These are phyloP conservation scores for Steinernema khuongi DNA, from an alignment of 1,140 invertebrate species.

Conservation along the genomic window DNA sequence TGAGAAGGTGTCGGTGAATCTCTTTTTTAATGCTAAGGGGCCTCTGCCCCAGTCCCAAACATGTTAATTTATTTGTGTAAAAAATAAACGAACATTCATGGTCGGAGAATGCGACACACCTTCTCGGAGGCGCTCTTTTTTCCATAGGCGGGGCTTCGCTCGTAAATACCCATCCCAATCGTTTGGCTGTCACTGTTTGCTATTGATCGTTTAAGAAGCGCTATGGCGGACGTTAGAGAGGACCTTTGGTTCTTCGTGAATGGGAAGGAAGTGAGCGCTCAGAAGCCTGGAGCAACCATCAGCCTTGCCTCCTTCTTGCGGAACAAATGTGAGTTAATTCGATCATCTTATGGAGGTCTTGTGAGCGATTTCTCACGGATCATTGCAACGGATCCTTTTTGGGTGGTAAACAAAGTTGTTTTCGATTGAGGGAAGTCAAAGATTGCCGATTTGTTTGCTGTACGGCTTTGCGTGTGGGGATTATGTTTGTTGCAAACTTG, in stretches of 20 bases:
- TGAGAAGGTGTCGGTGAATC: not conserved
- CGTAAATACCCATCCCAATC: not conserved
- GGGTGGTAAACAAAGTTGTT: too few relatives aligned
- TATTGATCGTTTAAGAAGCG: too few relatives aligned
- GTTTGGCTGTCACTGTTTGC: not conserved
- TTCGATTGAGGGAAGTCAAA: too few relatives aligned
- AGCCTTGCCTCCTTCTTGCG: slow-evolving; percentile 34
- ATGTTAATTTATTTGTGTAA: not conserved
- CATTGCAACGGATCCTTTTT: too few relatives aligned
- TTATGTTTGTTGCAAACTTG: too few relatives aligned
- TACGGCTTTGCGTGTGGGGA: too few relatives aligned
- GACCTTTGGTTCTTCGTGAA: slow-evolving; percentile 23
- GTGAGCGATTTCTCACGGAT: too few relatives aligned
- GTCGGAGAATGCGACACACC: too few relatives aligned
- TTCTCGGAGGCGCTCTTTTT: too few relatives aligned
- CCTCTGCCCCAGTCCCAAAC: not conserved
- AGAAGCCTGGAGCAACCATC: slow-evolving; percentile 32
- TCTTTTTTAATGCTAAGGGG: not conserved
- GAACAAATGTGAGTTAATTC: slow-evolving; percentile 33
- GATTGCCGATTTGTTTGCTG: too few relatives aligned
- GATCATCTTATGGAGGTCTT: too few relatives aligned
- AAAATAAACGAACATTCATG: too few relatives aligned
- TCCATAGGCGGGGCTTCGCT: not conserved
- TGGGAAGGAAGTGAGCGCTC: slow-evolving; percentile 30
- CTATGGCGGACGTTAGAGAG: not conserved